Percentiles rank a stretch among this genome's conserved stretches.
phyloP scores from a whole-genome alignment of 2,888 invertebrate genomes.

The Pollenia angustigena region DNA sequence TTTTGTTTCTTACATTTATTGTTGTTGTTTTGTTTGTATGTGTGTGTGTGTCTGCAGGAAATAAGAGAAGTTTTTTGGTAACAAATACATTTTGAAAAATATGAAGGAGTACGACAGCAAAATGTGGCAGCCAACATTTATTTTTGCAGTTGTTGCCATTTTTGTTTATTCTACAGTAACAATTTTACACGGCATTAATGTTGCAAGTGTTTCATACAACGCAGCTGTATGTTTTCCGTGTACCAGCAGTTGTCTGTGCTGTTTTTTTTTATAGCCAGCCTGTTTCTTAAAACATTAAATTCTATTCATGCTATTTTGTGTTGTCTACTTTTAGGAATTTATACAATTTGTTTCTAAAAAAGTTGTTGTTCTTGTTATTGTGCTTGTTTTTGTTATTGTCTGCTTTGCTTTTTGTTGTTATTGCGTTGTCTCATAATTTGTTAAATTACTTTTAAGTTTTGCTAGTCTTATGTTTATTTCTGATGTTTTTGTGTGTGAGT shows the following conservation, averaged over 20 bases:
- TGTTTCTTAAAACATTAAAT: slow-evolving; percentile 2
- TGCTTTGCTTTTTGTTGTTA: not conserved
- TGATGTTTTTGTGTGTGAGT: slow-evolving; percentile 14
- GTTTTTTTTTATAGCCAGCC: slow-evolving; percentile 21
- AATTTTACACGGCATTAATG: slow-evolving; percentile 40
- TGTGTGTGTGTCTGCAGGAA: slow-evolving; percentile 17
- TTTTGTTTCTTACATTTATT: not conserved
- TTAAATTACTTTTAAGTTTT: slow-evolving; percentile 70
- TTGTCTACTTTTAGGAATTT: slow-evolving; percentile 48
- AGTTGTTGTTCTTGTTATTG: slow-evolving; percentile 14
- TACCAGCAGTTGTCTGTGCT: slow-evolving; percentile 6
- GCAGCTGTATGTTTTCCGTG: slow-evolving; percentile 20
- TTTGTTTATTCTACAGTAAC: not conserved
- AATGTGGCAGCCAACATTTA: slow-evolving; percentile 39
- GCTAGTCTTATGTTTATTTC: slow-evolving; percentile 2
- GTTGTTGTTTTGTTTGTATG: not conserved
- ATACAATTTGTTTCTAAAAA: slow-evolving; percentile 32
- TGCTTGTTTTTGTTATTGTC: slow-evolving; percentile 30
- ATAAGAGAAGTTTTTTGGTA: slow-evolving; percentile 47
- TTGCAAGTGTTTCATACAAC: slow-evolving; percentile 53
- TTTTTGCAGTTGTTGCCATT: slow-evolving; percentile 10
- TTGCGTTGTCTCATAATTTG: slow-evolving; percentile 69
- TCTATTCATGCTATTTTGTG: slow-evolving; percentile 28
- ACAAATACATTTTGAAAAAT: slow-evolving; percentile 7
- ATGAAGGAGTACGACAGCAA: not conserved